A percentile compares a stretch with the other conserved stretches of the same genome.
Evolutionary conservation across 2,113 vertebrate genomes (phyloP).

Genomic region (Rhodinocichla rosea): DNA sequence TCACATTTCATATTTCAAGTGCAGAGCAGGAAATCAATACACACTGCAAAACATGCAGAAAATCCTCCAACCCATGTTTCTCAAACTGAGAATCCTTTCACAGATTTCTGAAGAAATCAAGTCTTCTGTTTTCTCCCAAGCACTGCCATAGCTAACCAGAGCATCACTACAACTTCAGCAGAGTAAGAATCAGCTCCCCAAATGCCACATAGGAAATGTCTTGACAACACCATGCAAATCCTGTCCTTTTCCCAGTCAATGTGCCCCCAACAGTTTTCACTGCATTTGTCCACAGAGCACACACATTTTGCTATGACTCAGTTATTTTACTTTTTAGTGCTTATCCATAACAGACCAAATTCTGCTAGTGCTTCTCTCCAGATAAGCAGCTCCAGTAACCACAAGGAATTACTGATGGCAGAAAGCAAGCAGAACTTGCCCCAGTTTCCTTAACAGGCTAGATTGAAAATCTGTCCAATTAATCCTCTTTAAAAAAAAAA

Average conservation of each 20-base stretch:
- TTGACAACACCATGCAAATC: neutral
- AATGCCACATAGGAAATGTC: rapidly evolving
- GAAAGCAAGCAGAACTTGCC: neutral
- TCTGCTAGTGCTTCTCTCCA: neutral
- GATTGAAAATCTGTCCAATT: neutral
- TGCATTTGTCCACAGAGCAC: neutral
- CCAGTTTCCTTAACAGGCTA: neutral
- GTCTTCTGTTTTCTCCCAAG: neutral
- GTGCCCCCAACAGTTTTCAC: neutral
- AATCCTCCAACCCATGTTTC: neutral
- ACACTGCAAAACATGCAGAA: neutral
- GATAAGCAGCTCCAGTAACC: neutral
- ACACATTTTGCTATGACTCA: rapidly evolving
- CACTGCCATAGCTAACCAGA: neutral
- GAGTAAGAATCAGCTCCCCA: neutral
- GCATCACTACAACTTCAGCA: neutral
- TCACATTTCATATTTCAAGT: neutral
- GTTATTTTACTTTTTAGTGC: neutral
- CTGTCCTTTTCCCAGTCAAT: neutral
- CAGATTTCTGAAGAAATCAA: neutral
- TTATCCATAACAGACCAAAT: neutral
- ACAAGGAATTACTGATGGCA: neutral
- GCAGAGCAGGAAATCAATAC: neutral
- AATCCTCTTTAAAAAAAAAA: neutral
- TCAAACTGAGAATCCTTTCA: neutral